Evolutionary conservation across 2,888 invertebrate species (phyloP).

Genomic region (Nipponacmea schrenckii): DNA sequence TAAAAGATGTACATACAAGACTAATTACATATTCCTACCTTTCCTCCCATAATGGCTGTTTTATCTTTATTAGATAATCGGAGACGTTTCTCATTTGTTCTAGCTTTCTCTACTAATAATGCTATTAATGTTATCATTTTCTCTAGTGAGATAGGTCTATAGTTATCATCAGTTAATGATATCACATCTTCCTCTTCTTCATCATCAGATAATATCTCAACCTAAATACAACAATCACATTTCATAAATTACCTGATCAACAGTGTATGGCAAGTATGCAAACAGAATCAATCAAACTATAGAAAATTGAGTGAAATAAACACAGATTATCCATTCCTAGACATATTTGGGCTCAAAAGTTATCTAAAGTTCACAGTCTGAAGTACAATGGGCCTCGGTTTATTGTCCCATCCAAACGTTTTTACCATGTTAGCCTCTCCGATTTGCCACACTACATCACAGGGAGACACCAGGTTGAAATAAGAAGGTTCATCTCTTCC

Average conservation of each 20-base stretch:
- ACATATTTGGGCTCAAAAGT: too few species aligned
- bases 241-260: neutral
- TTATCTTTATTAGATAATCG: conserved; percentile 83
- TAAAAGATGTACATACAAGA: too few species aligned
- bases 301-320: neutral
- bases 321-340: neutral
- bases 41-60: conserved; percentile 85
- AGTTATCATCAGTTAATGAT: conserved; percentile 76
- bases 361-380: too few species aligned
- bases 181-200: conserved; percentile 77
- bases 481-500: too few species aligned
- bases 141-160: conserved; percentile 89
- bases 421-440: too few species aligned
- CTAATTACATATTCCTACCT: conserved; percentile 71
- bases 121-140: conserved; percentile 95
- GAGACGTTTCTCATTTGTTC: conserved; percentile 76
- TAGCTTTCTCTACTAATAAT: conserved; percentile 86
- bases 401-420: too few species aligned
- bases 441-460: too few species aligned
- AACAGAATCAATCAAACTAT: neutral
- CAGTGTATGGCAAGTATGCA: too few species aligned
- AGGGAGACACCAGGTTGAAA: too few species aligned
- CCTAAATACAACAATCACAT: conserved; percentile 49
- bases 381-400: too few species aligned
- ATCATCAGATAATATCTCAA: conserved; percentile 78